These are phyloP conservation scores for Drosophila emarginata DNA, from an alignment of 2,888 invertebrate genomes.

Conservation along the genomic window DNA sequence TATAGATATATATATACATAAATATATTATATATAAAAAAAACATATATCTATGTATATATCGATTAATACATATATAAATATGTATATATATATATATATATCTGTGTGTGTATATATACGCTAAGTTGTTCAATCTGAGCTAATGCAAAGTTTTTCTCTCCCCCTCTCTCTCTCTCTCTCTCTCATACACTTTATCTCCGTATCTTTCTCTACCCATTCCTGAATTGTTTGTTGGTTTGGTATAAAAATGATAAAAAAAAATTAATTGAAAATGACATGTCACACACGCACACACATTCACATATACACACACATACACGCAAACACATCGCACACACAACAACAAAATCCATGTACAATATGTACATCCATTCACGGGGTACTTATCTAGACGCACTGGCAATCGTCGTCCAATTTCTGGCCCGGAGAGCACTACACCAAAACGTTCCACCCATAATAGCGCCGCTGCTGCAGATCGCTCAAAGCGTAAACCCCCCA, in stretches of 20 bases:
- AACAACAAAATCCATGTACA: not conserved
- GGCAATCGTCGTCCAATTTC: slow-evolving; percentile 91
- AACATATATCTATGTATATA: slow-evolving; percentile 8
- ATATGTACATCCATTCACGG: not conserved
- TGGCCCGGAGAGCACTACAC: slow-evolving; percentile 84
- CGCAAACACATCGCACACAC: not conserved
- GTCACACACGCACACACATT: not conserved
- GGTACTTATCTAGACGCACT: slow-evolving; percentile 86
- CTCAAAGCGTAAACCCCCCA: slow-evolving; percentile 94
- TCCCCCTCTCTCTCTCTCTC: slow-evolving; percentile 35
- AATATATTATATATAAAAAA: not conserved
- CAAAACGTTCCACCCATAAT: slow-evolving; percentile 81
- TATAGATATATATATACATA: slow-evolving; percentile 1
- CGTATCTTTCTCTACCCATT: slow-evolving; percentile 4
- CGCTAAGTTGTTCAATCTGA: slow-evolving; percentile 31
- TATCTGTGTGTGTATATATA: slow-evolving; percentile 3
- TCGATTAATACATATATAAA: slow-evolving; percentile 8
- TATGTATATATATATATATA: slow-evolving; percentile 8
- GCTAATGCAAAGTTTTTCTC: slow-evolving; percentile 64
- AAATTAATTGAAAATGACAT: not conserved
- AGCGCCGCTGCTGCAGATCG: slow-evolving; percentile 75
- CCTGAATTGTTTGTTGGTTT: not conserved
- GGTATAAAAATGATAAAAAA: not conserved
- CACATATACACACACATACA: not conserved
- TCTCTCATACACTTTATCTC: slow-evolving; percentile 24